Evolutionary conservation across 2,888 invertebrate species (phyloP).

Genomic region (Clistopyga incitator): DNA sequence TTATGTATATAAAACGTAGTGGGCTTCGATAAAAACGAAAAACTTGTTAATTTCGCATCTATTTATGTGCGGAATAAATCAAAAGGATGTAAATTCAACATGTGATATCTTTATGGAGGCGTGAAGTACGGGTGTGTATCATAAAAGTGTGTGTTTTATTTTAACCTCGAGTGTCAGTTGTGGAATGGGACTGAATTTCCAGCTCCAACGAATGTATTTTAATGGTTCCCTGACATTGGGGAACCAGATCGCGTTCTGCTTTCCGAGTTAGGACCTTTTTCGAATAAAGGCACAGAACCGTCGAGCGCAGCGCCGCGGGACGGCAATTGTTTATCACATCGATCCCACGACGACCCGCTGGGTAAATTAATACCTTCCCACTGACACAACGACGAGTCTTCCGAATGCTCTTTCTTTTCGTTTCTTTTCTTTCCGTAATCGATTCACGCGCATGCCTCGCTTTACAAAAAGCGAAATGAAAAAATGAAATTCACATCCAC

Average conservation of each 20-base stretch:
- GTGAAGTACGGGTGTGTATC: slow-evolving; percentile 17
- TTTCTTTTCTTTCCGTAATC: slow-evolving; percentile 46
- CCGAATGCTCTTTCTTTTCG: slow-evolving; percentile 26
- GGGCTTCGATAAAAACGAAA: background rate
- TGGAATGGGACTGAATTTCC: slow-evolving; percentile 20
- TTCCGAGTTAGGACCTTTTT: slow-evolving; percentile 44
- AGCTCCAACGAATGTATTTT: slow-evolving; percentile 19
- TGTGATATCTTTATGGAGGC: slow-evolving; percentile 13
- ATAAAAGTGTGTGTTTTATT: slow-evolving; percentile 13
- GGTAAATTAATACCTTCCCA: slow-evolving; percentile 68
- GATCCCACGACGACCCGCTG: slow-evolving; percentile 66
- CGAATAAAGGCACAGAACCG: slow-evolving; percentile 55
- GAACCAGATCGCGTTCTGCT: slow-evolving; percentile 47
- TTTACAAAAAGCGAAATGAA: background rate
- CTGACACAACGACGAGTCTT: slow-evolving; percentile 43
- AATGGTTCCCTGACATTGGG: background rate
- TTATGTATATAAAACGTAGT: too few relatives aligned
- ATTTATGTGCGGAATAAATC: background rate
- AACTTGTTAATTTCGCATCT: background rate
- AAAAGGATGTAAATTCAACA: background rate
- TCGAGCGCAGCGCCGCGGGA: slow-evolving; percentile 61
- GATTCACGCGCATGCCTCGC: slow-evolving; percentile 25
- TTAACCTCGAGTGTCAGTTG: slow-evolving; percentile 24
- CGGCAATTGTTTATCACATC: slow-evolving; percentile 69
- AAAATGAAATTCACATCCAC: background rate